Evolutionary conservation across 2,797 vertebrate genomes (phyloP), one percentile per base, ranked within the genome.

Genomic region (Philypnodon macrostomus): DNA sequence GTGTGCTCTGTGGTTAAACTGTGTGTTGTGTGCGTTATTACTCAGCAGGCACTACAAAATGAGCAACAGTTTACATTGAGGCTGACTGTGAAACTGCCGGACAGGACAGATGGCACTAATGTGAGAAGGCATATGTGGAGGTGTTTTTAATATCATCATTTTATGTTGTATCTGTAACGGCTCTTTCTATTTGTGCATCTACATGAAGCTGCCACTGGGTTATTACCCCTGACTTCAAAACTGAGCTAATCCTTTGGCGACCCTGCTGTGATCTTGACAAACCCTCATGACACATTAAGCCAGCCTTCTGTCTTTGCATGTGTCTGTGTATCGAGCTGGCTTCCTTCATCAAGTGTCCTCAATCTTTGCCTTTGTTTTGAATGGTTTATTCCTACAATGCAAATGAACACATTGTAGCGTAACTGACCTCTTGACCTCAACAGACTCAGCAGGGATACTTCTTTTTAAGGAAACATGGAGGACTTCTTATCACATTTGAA

Each of bases 191-290:
- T 12, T 14, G 19, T 36, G 35, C 35, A 12, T 65, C 34, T 61
- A 14, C 18, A 48, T 71, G 53, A 27, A 46, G 50, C 58, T 38
- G 56, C 36, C 60, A 29, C 10, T 14, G 21, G n/a, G 31, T n/a
- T 40, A 46, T 51, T 26, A 44, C 32, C 41, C 65, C 48, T 19
- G n/a, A 57, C 44, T 57, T 48, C 46, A 68, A 78, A 79, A 76
- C 50, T 37, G 53, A 63, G 53, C 56, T 83, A 75, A 81, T 81
- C 78, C 73, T 53, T 57, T 10, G 13, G 61, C 15, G 44, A 81
- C 60, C 81, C 79, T 26, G 71, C 75, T 86, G 84, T 62, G 79
- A 77, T 81, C 71, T 73, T 69, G 54, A 81, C 36, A 13, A 80
- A 55, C 50, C 37, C 47, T 51, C 39, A 53, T 68, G 67, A 62